These are phyloP conservation scores for Hyposoter dolosus DNA, from an alignment of 2,888 invertebrate genomes.

Conservation along the genomic window DNA sequence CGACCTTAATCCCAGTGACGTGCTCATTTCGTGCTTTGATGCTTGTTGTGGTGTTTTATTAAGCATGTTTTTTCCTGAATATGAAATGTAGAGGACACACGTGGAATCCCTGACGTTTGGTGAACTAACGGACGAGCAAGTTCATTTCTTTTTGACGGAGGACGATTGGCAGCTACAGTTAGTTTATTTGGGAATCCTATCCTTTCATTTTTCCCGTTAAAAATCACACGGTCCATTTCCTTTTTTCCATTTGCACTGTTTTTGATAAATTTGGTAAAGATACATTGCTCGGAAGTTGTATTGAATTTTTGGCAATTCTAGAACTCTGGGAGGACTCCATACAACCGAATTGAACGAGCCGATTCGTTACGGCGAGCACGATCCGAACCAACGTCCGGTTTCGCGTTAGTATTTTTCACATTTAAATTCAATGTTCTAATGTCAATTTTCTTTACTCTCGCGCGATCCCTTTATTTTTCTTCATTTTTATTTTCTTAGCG, in stretches of 20 bases:
- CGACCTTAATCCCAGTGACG: not conserved
- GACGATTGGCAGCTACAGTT: conserved; percentile 31
- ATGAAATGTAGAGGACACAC: conserved; percentile 33
- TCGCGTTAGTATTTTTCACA: conserved; percentile 16
- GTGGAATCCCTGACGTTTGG: conserved; percentile 66
- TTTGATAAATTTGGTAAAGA: not conserved
- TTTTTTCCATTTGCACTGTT: not conserved
- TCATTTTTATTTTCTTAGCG: not conserved
- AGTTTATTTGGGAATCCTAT: conserved; percentile 25
- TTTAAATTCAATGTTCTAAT: not conserved
- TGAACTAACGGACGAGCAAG: conserved; percentile 54
- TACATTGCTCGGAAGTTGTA: not conserved
- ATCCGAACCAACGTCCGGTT: not conserved
- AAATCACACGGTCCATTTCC: not conserved
- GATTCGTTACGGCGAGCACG: conserved; percentile 8
- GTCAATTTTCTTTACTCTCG: not conserved
- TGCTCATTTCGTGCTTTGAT: not conserved
- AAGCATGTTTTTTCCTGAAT: conserved; percentile 18
- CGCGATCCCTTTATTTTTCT: not conserved
- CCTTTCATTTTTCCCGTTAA: not conserved
- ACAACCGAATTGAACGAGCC: conserved; percentile 13
- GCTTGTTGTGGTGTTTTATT: conserved; percentile 9
- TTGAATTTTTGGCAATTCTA: not conserved
- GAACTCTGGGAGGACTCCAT: not conserved
- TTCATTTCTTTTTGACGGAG: conserved; percentile 56